These are phyloP conservation scores for Chrysopa pallens DNA, from an alignment of 1,140 invertebrate genomes.

Conservation along the genomic window DNA sequence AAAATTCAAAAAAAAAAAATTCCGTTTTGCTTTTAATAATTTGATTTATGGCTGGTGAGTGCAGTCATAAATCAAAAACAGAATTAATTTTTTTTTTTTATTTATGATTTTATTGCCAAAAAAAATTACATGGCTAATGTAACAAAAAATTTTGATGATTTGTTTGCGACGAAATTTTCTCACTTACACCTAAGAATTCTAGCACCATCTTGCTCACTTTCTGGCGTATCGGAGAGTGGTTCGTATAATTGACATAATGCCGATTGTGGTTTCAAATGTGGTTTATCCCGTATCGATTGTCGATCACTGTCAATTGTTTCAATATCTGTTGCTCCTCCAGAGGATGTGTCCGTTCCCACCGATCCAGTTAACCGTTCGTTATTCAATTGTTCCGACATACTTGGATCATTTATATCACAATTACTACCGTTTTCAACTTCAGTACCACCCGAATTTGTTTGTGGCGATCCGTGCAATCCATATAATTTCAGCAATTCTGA, in stretches of 20 bases:
- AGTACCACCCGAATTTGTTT: no score
- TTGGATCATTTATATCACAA: no score
- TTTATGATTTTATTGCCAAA: background rate
- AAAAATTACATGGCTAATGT: background rate
- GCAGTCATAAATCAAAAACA: background rate
- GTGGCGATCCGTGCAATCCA: conserved; percentile 32
- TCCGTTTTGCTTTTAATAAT: background rate
- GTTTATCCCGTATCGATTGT: no score
- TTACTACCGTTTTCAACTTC: no score
- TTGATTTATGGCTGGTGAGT: background rate
- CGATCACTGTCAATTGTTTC: no score
- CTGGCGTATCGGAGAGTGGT: conserved; percentile 14
- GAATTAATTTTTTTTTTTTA: background rate
- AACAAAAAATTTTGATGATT: conserved; percentile 2
- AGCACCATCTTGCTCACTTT: conserved; percentile 14
- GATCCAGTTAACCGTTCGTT: no score
- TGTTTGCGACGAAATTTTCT: conserved; percentile 3
- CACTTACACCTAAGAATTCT: conserved; percentile 17
- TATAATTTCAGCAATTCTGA: conserved; percentile 82
- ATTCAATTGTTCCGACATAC: no score
- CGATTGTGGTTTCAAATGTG: conserved; percentile 9
- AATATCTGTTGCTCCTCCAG: no score
- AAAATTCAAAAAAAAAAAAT: no score
- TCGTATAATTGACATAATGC: conserved; percentile 18
- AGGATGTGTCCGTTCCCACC: conserved; percentile 2